These are phyloP conservation scores for Sterna hirundo DNA, from an alignment of 2,113 vertebrate genomes.

Conservation along the genomic window DNA sequence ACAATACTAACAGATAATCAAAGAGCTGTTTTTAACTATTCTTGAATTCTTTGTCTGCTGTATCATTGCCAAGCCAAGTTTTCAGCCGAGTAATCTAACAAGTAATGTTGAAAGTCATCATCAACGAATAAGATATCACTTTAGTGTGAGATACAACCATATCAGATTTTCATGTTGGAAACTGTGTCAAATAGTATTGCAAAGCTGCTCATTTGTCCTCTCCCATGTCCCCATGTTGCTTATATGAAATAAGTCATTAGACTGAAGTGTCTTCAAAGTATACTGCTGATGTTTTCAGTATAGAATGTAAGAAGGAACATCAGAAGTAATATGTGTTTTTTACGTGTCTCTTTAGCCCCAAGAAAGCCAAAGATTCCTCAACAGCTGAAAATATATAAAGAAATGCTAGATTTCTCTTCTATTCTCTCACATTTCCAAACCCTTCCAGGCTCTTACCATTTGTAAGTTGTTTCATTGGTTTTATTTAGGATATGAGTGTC, in stretches of 20 bases:
- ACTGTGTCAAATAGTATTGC: neutral
- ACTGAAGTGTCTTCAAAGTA: neutral
- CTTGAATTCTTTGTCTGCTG: neutral
- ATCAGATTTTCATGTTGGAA: neutral
- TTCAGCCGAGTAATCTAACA: neutral
- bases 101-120: neutral
- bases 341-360: neutral
- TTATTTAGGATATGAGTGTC: neutral
- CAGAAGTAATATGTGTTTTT: neutral
- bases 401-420: neutral
- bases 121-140: neutral
- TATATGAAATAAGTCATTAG: neutral
- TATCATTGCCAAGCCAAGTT: neutral
- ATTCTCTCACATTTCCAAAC: neutral
- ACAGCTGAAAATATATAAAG: neutral
- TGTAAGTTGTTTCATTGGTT: neutral
- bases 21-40: neutral
- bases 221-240: neutral
- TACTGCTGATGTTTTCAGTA: neutral
- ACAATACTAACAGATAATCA: neutral
- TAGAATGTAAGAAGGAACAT: neutral
- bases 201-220: neutral
- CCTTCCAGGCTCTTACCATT: neutral
- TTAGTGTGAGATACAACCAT: neutral
- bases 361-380: neutral